phyloP scores from a whole-genome alignment of 2,888 invertebrate species.

The Dryobotodes eremita region DNA sequence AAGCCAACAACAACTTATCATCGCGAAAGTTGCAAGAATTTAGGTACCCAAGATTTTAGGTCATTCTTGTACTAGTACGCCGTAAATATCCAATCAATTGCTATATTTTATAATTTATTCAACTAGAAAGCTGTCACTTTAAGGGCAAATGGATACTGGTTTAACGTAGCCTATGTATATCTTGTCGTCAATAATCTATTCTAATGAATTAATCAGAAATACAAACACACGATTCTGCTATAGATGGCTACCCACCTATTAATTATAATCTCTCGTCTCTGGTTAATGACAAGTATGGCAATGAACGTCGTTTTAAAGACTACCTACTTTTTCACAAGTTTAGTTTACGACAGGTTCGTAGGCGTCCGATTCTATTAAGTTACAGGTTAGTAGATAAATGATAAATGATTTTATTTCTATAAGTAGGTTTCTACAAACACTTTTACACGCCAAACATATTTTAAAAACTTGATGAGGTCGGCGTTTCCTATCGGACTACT shows the following conservation, averaged over 20 bases:
- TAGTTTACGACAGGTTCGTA: background rate
- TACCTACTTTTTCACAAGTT: background rate
- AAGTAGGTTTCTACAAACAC: too few species aligned
- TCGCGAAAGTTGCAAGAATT: slow-evolving; percentile 33
- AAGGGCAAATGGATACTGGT: slow-evolving; percentile 36
- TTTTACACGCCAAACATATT: too few species aligned
- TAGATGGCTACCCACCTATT: slow-evolving; percentile 26
- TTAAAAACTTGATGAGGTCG: too few species aligned
- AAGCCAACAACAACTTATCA: slow-evolving; percentile 5
- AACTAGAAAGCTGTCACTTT: slow-evolving; percentile 59
- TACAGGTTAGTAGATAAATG: too few species aligned
- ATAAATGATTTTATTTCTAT: too few species aligned
- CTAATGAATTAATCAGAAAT: slow-evolving; percentile 74
- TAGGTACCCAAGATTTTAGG: slow-evolving; percentile 30
- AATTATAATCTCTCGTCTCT: slow-evolving; percentile 27
- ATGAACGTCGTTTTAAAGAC: slow-evolving; percentile 16
- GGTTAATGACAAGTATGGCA: slow-evolving; percentile 27
- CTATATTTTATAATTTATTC: slow-evolving; percentile 58
- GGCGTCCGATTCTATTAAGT: slow-evolving; percentile 12
- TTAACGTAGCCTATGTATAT: slow-evolving; percentile 47
- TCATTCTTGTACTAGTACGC: slow-evolving; percentile 31
- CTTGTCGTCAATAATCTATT: slow-evolving; percentile 65
- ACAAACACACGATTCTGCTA: slow-evolving; percentile 63
- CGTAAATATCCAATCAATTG: slow-evolving; percentile 52
- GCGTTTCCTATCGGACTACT: too few species aligned